A percentile compares a stretch with the other conserved stretches of the same genome.
Evolutionary conservation across 2,888 invertebrate genomes (phyloP).

Genomic region (Zeuzera pyrina): DNA sequence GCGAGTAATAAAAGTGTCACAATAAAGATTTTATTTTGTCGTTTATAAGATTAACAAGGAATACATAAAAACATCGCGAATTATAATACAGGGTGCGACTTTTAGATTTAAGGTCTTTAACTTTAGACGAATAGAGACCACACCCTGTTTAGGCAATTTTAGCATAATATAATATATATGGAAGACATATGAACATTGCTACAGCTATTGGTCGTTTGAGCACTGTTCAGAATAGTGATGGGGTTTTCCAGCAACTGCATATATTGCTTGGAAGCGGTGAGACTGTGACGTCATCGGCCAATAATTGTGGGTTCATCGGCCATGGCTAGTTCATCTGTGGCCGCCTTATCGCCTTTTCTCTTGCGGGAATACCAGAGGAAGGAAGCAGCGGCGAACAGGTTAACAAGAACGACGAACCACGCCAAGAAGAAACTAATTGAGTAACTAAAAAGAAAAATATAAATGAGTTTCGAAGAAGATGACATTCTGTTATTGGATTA

Average conservation of each 20-base stretch:
- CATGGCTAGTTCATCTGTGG: constrained; percentile 86
- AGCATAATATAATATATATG: constrained; percentile 31
- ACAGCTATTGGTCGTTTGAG: constrained; percentile 65
- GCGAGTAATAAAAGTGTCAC: constrained; percentile 31
- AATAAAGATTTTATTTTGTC: constrained; percentile 29
- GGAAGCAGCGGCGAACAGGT: constrained; percentile 77
- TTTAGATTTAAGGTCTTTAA: constrained; percentile 2
- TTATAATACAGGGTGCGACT: constrained; percentile 9
- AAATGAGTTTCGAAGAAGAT: neutral
- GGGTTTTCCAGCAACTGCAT: constrained; percentile 36
- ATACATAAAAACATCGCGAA: constrained; percentile 18
- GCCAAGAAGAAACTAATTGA: constrained; percentile 83
- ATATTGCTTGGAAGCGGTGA: constrained; percentile 25
- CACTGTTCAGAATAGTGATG: constrained; percentile 59
- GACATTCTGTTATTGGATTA: no score
- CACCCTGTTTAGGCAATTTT: constrained; percentile 10
- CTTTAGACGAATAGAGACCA: constrained; percentile 2
- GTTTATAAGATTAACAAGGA: constrained; percentile 42
- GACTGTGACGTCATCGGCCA: constrained; percentile 69
- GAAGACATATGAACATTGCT: constrained; percentile 52
- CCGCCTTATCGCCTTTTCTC: constrained; percentile 87
- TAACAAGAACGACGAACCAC: constrained; percentile 83
- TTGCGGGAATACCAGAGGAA: constrained; percentile 89
- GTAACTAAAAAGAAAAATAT: constrained; percentile 55
- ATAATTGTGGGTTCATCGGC: constrained; percentile 90